These are phyloP conservation scores for Ptilorrhoa leucosticta DNA, from an alignment of 2,113 vertebrate species.

Conservation along the genomic window DNA sequence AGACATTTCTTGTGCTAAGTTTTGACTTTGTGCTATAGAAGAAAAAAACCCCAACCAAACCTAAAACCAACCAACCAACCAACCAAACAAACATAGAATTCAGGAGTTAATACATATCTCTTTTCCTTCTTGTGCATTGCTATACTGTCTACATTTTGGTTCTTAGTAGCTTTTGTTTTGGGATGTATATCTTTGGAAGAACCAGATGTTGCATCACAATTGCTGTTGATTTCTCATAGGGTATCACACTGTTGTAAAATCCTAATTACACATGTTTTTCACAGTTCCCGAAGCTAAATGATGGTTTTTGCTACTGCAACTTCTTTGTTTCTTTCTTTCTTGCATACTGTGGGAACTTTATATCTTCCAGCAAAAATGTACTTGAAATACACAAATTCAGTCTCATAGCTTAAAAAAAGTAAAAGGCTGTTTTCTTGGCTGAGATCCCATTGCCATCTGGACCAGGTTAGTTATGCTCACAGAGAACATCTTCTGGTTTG, in stretches of 20 bases:
- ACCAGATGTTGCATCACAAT: constrained; percentile 40
- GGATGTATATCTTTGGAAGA: not conserved
- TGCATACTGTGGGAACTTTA: not conserved
- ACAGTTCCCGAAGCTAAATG: not conserved
- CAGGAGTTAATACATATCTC: not conserved
- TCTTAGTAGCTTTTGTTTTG: not conserved
- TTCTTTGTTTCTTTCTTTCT: not conserved
- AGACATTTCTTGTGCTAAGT: not conserved
- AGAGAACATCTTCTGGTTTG: not conserved
- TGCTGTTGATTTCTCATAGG: constrained; percentile 20
- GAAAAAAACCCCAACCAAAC: not conserved
- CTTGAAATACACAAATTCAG: not conserved
- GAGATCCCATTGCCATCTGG: not conserved
- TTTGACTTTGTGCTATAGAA: not conserved
- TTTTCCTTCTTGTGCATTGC: not conserved
- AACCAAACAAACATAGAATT: not conserved
- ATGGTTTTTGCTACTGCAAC: not conserved
- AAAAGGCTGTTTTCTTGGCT: not conserved
- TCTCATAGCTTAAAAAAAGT: not conserved
- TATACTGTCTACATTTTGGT: not conserved
- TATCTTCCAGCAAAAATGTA: not conserved
- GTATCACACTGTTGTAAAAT: not conserved
- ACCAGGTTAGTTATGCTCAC: not conserved
- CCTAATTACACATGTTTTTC: not conserved
- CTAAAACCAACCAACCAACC: not conserved